phyloP scores from a whole-genome alignment of 2,888 invertebrate genomes.

The Schizaphis graminum region DNA sequence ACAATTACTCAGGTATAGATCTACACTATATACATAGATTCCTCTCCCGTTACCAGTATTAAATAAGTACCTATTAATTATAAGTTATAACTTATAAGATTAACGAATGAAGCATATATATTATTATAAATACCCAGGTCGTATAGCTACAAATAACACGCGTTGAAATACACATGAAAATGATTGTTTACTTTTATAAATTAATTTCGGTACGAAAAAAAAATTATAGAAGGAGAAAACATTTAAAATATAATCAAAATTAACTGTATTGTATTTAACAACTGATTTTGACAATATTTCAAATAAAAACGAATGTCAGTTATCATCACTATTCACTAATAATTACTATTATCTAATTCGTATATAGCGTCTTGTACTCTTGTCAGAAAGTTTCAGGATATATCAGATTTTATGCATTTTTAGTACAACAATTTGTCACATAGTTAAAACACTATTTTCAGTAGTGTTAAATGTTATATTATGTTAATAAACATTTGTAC shows the following conservation, averaged over 20 bases:
- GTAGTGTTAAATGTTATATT: not conserved
- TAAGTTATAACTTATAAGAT: not conserved
- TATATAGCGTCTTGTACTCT: too few relatives aligned
- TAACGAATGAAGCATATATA: not conserved
- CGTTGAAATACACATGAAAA: not conserved
- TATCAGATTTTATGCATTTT: not conserved
- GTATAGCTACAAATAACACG: not conserved
- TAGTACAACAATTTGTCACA: not conserved
- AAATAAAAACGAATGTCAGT: not conserved
- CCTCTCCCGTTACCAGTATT: not conserved
- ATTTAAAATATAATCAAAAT: not conserved
- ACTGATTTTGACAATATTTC: not conserved
- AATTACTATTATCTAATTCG: not conserved
- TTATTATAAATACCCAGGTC: not conserved
- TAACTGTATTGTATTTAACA: not conserved
- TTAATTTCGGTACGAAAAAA: not conserved
- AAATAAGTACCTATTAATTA: not conserved
- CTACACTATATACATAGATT: not conserved
- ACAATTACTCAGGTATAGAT: not conserved
- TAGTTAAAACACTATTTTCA: not conserved
- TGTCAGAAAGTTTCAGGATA: not conserved
- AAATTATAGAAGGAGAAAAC: not conserved
- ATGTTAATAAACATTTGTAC: not conserved
- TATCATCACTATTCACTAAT: too few relatives aligned
- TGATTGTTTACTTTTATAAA: not conserved